These are phyloP conservation scores for Melanerpes aurifrons DNA, from an alignment of 2,113 vertebrate genomes.

Conservation along the genomic window DNA sequence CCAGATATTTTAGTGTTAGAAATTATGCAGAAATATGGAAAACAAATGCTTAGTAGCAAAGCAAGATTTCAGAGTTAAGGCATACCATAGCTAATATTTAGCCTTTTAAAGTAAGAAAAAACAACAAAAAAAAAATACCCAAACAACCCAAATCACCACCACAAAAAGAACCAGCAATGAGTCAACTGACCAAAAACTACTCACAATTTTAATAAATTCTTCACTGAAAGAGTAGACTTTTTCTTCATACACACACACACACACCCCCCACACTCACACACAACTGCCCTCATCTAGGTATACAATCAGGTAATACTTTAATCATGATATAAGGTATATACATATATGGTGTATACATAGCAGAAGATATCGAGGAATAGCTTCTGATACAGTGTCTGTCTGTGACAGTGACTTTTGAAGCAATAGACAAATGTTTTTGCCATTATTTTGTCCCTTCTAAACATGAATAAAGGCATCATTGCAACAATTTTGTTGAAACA, in stretches of 20 bases:
- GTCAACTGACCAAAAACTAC: fast-evolving
- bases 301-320: neutral
- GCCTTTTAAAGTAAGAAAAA: neutral
- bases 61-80: neutral
- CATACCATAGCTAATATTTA: neutral
- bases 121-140: neutral
- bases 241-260: neutral
- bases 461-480: neutral
- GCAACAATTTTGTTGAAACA: neutral
- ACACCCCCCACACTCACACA: too few relatives aligned
- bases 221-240: neutral
- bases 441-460: neutral
- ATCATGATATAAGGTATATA: neutral
- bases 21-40: neutral
- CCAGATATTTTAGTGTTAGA: neutral
- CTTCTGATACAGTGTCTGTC: neutral
- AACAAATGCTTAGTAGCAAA: neutral
- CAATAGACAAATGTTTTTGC: neutral
- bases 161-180: neutral
- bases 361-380: neutral
- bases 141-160: fast-evolving
- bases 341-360: neutral
- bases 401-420: neutral
- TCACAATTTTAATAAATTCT: neutral
- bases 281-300: too few relatives aligned